phyloP scores from a whole-genome alignment of 2,888 invertebrate genomes.

The Drosophila diplacantha region DNA sequence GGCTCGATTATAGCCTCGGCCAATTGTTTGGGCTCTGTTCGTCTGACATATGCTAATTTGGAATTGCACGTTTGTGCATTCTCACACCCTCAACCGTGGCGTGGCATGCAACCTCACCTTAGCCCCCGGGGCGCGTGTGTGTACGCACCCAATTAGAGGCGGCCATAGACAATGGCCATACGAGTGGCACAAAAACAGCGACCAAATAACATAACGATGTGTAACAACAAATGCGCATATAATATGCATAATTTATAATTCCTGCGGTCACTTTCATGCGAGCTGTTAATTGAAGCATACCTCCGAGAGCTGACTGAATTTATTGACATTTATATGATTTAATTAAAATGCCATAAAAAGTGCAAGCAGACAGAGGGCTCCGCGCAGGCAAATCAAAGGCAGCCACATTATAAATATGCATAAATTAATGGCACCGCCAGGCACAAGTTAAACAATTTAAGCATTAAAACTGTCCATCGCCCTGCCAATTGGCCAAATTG shows the following conservation, averaged over 20 bases:
- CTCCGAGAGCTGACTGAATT: constrained; percentile 39
- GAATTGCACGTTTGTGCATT: constrained; percentile 20
- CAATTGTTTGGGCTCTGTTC: constrained; percentile 12
- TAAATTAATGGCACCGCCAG: constrained; percentile 41
- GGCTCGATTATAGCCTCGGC: constrained; percentile 10
- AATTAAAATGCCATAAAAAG: constrained; percentile 46
- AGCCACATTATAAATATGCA: constrained; percentile 39
- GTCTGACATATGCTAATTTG: constrained; percentile 30
- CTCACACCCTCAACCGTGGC: background rate
- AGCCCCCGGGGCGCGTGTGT: background rate
- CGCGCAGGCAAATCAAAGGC: constrained; percentile 37
- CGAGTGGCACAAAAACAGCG: background rate
- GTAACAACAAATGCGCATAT: constrained; percentile 41
- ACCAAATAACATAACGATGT: constrained; percentile 19
- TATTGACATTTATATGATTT: constrained; percentile 57
- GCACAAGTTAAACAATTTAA: constrained; percentile 40
- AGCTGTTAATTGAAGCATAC: constrained; percentile 55
- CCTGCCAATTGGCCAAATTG: constrained; percentile 47
- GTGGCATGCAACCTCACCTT: background rate
- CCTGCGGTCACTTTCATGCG: constrained; percentile 48
- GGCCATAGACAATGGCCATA: background rate
- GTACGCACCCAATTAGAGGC: constrained; percentile 23
- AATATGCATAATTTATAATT: constrained; percentile 42
- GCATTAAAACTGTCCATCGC: constrained; percentile 25
- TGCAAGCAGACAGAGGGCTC: constrained; percentile 16